Conservation (phyloP, 2,888 invertebrate species). For the Stenolophus ochropezus region DNA sequence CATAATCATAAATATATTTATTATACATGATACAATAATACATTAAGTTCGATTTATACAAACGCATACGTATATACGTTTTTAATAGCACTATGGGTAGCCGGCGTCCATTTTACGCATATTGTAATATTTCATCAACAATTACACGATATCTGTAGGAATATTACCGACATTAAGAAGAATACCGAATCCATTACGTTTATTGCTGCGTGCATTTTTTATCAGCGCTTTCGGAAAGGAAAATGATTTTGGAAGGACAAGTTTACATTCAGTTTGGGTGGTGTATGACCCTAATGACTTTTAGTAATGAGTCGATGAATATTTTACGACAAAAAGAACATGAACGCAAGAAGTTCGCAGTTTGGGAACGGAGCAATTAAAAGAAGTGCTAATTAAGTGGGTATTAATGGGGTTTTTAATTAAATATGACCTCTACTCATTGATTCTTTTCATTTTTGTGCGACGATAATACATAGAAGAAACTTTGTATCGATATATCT, state of each 20-base stretch:
- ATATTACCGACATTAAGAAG: slow-evolving; percentile 46
- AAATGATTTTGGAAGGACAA: slow-evolving; percentile 31
- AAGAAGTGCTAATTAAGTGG: slow-evolving; percentile 55
- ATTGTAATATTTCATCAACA: slow-evolving; percentile 48
- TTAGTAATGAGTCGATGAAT: slow-evolving; percentile 46
- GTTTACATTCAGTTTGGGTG: slow-evolving; percentile 5
- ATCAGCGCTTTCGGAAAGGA: slow-evolving; percentile 31
- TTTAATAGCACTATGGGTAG: slow-evolving; percentile 14
- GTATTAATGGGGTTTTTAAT: slow-evolving; percentile 52
- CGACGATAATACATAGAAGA: neutral
- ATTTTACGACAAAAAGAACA: slow-evolving; percentile 43
- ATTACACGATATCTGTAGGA: slow-evolving; percentile 52
- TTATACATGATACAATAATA: slow-evolving; percentile 39
- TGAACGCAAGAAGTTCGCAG: slow-evolving; percentile 13
- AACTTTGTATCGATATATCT: neutral
- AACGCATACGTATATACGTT: slow-evolving; percentile 26
- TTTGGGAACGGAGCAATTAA: slow-evolving; percentile 32
- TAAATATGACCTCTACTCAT: slow-evolving; percentile 37
- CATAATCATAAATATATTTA: slow-evolving; percentile 18
- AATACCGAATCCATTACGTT: slow-evolving; percentile 43
- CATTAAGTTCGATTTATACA: slow-evolving; percentile 36
- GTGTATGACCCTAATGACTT: slow-evolving; percentile 52
- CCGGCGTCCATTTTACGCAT: neutral
- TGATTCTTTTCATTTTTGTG: slow-evolving; percentile 35
- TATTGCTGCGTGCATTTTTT: slow-evolving; percentile 40